phyloP scores from a whole-genome alignment of 2,888 invertebrate genomes.

The Isoperla grammatica region DNA sequence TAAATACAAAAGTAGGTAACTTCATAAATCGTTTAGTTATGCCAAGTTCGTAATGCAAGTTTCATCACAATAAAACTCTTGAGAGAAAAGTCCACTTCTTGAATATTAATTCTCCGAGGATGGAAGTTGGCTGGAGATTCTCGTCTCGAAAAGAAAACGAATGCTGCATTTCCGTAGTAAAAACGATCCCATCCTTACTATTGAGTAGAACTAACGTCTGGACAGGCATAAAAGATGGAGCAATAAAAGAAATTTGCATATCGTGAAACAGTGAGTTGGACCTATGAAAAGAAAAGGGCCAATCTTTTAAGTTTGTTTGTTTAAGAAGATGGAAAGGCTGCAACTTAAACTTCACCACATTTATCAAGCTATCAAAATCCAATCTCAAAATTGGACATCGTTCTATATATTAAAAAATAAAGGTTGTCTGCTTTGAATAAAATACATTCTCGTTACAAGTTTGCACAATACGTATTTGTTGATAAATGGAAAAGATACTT shows the following conservation, averaged over 20 bases:
- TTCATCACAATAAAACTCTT: conserved; percentile 7
- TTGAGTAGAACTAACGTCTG: conserved; percentile 3
- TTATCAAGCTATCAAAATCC: too few relatives aligned
- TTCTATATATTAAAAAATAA: too few relatives aligned
- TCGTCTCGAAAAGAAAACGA: background rate
- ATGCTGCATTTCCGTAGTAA: background rate
- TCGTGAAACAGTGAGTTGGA: background rate
- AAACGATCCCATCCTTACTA: background rate
- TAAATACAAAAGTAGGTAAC: too few relatives aligned
- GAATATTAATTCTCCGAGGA: conserved; percentile 4
- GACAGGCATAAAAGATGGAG: background rate
- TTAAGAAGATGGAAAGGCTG: too few relatives aligned
- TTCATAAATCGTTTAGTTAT: too few relatives aligned
- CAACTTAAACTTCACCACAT: too few relatives aligned
- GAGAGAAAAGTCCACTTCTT: background rate
- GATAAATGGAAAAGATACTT: too few relatives aligned
- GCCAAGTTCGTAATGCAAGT: conserved; percentile 2
- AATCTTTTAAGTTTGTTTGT: conserved; percentile 18
- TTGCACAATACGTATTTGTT: too few relatives aligned
- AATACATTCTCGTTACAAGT: too few relatives aligned
- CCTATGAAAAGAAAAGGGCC: conserved; percentile 3
- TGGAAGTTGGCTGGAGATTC: conserved; percentile 2
- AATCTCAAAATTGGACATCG: too few relatives aligned
- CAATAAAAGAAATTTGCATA: conserved; percentile 13
- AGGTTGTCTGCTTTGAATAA: too few relatives aligned